These are phyloP conservation scores for Sweltsa coloradensis DNA, from an alignment of 1,140 invertebrate species.

Conservation along the genomic window DNA sequence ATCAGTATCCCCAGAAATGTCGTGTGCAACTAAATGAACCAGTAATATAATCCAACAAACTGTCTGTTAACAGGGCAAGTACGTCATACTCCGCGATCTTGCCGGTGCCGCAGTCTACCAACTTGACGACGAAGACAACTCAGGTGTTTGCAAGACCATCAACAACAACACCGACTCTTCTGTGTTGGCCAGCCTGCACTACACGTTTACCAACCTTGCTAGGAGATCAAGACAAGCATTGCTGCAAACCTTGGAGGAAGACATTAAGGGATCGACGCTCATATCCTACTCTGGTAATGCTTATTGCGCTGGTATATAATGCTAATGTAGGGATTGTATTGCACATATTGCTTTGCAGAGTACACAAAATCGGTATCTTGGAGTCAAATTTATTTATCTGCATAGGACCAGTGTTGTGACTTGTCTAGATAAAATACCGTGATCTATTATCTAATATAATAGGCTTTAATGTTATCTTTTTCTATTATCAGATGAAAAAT, in stretches of 20 bases:
- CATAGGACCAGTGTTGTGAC: no score
- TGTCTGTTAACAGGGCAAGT: conserved; percentile 40
- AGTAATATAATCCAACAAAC: no score
- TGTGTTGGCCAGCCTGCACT: conserved; percentile 26
- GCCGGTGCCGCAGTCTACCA: conserved; percentile 36
- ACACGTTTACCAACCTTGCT: conserved; percentile 33
- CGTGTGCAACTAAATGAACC: no score
- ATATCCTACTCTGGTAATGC: conserved; percentile 4
- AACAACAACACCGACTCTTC: conserved; percentile 10
- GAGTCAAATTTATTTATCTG: background rate
- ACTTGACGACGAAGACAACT: conserved; percentile 28
- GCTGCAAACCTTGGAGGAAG: conserved; percentile 26
- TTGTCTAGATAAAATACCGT: no score
- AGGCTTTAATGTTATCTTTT: no score
- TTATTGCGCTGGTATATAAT: no score
- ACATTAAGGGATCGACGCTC: conserved; percentile 20
- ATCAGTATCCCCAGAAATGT: no score
- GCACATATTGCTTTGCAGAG: background rate
- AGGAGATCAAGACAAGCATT: conserved; percentile 35
- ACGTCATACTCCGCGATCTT: conserved; percentile 38
- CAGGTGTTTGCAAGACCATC: conserved; percentile 20
- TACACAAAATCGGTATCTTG: background rate
- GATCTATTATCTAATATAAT: no score
- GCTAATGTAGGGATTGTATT: no score
- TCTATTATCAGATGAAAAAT: no score